Base-by-base conservation (phyloP, 2,888 invertebrate genomes). In the Mystacides longicornis region DNA sequence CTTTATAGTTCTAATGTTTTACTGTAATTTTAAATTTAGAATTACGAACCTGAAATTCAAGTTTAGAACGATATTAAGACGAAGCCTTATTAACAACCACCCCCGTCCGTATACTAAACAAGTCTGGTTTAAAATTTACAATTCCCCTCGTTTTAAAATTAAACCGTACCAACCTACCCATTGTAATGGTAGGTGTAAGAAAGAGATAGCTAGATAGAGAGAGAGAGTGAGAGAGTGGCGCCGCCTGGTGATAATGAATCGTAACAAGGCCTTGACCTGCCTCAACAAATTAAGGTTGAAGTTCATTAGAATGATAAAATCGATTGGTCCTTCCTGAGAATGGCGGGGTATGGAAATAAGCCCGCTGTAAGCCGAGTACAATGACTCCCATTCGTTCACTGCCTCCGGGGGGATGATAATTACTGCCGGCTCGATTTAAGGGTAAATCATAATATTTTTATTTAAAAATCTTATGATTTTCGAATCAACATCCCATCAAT, bases 261-360 rank as follows among this genome's bases (percentile, higher is more conserved):
- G 56, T 51, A 56, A 47, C 51, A 49, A 52, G 45, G 48, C 54
- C 53, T 43, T 49, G 60, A 60, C 60, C 60, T 58, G 50, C 58
- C 54, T 37, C 56, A 58, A 57, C 58, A 58, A 60, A 60, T 60
- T 60, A 60, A 58, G 56, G 56, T 58, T 57, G 56, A 58, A 60
- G 60, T 60, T 60, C 58, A 60, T 60, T 60, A 58, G 58, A 51
- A 56, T 58, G 60, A 60, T 60, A 60, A 60, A 60, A 60, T 60
- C 60, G 60, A 60, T 60, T 55, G 51, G 50, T 54, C 50, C 46
- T 50, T 27, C 48, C 19, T 27, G 47, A 23, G 31, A 45, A 22
- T n/a, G 37, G 42, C 19, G 52, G 22, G 50, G 49, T 21, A 45
- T 18, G 49, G 52, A 27, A 43, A 50, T 19, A 23, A 20, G 54